Base-by-base conservation (phyloP, 2,113 vertebrate genomes). In the Bagarius yarrelli region DNA sequence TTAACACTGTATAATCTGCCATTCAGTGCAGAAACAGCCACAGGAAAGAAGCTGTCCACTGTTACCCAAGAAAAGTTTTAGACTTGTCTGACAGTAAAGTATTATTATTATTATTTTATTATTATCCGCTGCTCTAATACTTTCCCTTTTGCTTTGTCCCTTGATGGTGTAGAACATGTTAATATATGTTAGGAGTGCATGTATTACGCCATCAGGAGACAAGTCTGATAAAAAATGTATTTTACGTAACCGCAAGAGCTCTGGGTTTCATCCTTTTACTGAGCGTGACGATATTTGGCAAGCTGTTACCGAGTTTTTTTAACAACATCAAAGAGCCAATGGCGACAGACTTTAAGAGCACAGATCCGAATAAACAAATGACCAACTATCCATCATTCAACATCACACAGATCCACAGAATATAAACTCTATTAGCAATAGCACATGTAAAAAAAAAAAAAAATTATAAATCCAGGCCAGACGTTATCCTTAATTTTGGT, bases 181-280 rank as follows among this genome's bases (percentile, higher is more conserved):
- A n/a, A n/a, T n/a, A n/a, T n/a, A n/a, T 40, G 6, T 40, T 40
- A 40, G 36, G 36, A 40, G 36, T 40, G 36, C 36, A 40, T 40
- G 36, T 40, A 40, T 4, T 40, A 40, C 36, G 36, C 36, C 36
- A 40, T 40, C 44, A 11, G 11, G 9, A 47, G 44, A n/a, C 44
- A 47, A 47, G 11, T 47, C 5, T 47, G 44, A 47, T 9, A 9
- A 47, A 47, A 47, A 47, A 47, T 47, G n/a, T 6, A 47, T 47
- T 47, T 47, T 0, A 52, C 16, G 1, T 16, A 19, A 53, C 13
- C 27, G 27, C 18, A 53, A 73, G 27, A 73, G 70, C 52, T 34
- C 70, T 73, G 70, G 50, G 70, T 34, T 73, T 73, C 70, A 73
- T 73, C 70, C 27, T 55, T 73, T 55, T 30, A 32, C 27, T 21